These are phyloP conservation scores for Podarcis cretensis DNA, from an alignment of 2,113 vertebrate genomes.

Conservation along the genomic window DNA sequence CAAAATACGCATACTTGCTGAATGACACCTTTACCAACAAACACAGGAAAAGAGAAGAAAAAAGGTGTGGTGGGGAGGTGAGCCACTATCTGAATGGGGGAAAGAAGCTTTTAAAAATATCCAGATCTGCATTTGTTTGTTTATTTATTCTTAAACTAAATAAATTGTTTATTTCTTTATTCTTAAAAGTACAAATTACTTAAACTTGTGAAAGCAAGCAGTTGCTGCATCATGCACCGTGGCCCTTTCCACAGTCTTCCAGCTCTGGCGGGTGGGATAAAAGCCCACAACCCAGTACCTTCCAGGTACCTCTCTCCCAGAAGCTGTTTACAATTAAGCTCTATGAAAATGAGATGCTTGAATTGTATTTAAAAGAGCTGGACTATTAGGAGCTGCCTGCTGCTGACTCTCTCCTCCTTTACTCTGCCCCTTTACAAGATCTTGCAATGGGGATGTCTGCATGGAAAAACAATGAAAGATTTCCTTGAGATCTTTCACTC, in stretches of 20 bases:
- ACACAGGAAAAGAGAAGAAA: neutral
- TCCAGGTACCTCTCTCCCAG: slow-evolving; percentile 27
- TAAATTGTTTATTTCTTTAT: neutral
- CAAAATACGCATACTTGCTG: neutral
- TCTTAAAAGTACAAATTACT: neutral
- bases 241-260: neutral
- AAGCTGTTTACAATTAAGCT: slow-evolving; percentile 48
- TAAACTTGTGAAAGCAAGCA: neutral
- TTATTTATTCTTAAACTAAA: neutral
- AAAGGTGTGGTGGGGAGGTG: neutral
- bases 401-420: slow-evolving; percentile 6
- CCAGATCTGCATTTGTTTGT: neutral
- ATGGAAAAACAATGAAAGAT: slow-evolving; percentile 29
- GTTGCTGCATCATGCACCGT: neutral
- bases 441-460: slow-evolving; percentile 33
- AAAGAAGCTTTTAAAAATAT: neutral
- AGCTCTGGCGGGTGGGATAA: neutral
- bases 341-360: slow-evolving; percentile 24
- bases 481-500: slow-evolving; percentile 51
- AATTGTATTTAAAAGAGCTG: slow-evolving; percentile 43
- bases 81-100: neutral
- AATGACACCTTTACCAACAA: neutral
- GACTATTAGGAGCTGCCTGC: slow-evolving; percentile 16
- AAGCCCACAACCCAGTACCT: slow-evolving; percentile 15
- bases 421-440: neutral